Conservation (phyloP, 2,797 vertebrate genomes). For the Columba guinea region DNA sequence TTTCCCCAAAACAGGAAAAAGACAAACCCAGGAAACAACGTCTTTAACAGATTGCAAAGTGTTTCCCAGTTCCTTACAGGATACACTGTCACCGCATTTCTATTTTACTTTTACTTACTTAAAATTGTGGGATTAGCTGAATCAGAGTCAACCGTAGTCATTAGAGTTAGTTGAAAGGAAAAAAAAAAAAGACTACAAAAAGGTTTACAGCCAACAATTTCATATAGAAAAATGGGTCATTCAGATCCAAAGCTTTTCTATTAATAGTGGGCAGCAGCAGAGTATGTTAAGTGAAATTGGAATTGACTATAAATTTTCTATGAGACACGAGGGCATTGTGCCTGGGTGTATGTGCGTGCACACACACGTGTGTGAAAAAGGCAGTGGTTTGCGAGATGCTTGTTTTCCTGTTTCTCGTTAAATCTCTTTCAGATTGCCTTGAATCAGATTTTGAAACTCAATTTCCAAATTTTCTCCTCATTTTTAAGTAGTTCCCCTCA, state of each 20-base stretch:
- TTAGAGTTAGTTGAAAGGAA: not conserved
- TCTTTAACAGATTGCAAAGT: not conserved
- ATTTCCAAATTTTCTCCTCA: not conserved
- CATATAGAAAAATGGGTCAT: not conserved
- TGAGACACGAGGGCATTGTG: not conserved
- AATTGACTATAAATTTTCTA: not conserved
- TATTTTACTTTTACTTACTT: not conserved
- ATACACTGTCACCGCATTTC: not conserved
- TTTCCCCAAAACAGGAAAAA: not conserved
- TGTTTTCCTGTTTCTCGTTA: not conserved
- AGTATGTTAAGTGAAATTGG: not conserved
- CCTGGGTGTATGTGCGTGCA: fast-evolving
- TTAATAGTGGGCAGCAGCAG: not conserved
- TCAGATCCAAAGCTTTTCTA: not conserved
- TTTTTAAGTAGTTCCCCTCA: not conserved
- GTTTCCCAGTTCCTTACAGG: not conserved
- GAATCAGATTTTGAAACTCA: not conserved
- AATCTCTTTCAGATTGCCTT: not conserved
- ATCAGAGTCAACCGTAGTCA: not conserved
- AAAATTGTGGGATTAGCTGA: not conserved
- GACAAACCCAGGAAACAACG: not conserved
- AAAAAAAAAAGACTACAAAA: not conserved
- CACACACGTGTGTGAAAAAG: fast-evolving
- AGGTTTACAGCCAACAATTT: not conserved
- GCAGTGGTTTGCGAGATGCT: not conserved